phyloP scores from a whole-genome alignment of 2,888 invertebrate species.

The Thecocarcelia acutangulata region DNA sequence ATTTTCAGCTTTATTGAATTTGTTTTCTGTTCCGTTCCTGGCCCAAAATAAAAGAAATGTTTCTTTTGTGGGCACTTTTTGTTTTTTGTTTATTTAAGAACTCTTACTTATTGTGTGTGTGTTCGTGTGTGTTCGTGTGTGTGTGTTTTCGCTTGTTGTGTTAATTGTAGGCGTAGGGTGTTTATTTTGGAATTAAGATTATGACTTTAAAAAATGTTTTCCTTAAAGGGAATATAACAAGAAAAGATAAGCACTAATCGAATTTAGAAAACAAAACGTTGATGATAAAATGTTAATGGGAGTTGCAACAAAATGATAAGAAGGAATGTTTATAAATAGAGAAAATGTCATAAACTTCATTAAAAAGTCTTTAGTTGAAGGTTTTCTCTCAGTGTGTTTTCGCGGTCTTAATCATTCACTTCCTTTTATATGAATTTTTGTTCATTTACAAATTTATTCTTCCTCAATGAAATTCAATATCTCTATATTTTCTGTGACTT shows the following conservation, averaged over 20 bases:
- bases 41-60: conserved; percentile 16
- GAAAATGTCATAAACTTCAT: background rate
- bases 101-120: conserved; percentile 42
- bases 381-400: conserved; percentile 33
- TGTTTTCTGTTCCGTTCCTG: conserved; percentile 32
- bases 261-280: conserved; percentile 13
- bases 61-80: conserved; percentile 47
- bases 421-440: conserved; percentile 46
- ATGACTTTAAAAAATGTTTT: conserved; percentile 17
- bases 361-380: background rate
- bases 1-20: conserved; percentile 31
- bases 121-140: conserved; percentile 2
- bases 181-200: conserved; percentile 62
- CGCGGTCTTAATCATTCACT: conserved; percentile 46
- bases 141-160: conserved; percentile 11
- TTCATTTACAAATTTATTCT: conserved; percentile 44
- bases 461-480: conserved; percentile 63
- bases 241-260: conserved; percentile 42
- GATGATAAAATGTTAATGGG: conserved; percentile 22
- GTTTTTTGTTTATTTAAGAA: conserved; percentile 42
- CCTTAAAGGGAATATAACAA: background rate
- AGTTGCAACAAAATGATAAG: conserved; percentile 19
- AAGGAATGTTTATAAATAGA: background rate
- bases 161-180: conserved; percentile 66
- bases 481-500: conserved; percentile 21